These are phyloP conservation scores for Rafetus swinhoei DNA, from an alignment of 2,113 vertebrate species.

Conservation along the genomic window DNA sequence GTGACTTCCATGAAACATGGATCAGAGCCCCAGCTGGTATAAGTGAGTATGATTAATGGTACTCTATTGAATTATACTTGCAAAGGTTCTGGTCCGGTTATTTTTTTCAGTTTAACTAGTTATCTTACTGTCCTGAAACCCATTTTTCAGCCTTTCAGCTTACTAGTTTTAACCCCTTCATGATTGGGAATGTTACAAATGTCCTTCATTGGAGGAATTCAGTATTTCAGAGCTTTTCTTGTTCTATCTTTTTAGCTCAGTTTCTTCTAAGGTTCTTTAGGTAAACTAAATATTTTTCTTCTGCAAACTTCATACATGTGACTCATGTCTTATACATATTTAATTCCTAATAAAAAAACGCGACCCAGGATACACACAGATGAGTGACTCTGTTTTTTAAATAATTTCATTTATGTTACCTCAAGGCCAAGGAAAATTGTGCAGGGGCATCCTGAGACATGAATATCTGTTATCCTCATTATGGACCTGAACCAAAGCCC, in stretches of 20 bases:
- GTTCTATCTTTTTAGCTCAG: neutral
- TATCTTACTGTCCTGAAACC: neutral
- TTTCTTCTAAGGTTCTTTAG: neutral
- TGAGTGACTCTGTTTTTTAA: neutral
- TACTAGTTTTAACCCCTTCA: neutral
- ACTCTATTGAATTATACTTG: fast-evolving
- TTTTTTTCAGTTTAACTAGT: neutral
- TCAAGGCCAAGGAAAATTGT: neutral
- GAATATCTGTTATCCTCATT: neutral
- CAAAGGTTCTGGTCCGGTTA: fast-evolving
- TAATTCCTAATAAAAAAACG: neutral
- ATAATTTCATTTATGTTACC: neutral
- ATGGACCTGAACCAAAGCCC: neutral
- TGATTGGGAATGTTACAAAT: neutral
- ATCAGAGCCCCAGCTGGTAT: neutral
- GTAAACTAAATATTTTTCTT: neutral
- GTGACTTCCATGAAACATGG: neutral
- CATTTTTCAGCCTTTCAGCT: neutral
- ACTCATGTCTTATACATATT: neutral
- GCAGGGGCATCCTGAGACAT: neutral
- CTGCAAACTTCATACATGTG: neutral
- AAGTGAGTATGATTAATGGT: neutral
- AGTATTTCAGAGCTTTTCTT: neutral
- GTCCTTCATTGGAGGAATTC: neutral
- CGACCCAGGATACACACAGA: neutral